phyloP scores from a whole-genome alignment of 2,888 invertebrate genomes.

The Chironomus tentans region DNA sequence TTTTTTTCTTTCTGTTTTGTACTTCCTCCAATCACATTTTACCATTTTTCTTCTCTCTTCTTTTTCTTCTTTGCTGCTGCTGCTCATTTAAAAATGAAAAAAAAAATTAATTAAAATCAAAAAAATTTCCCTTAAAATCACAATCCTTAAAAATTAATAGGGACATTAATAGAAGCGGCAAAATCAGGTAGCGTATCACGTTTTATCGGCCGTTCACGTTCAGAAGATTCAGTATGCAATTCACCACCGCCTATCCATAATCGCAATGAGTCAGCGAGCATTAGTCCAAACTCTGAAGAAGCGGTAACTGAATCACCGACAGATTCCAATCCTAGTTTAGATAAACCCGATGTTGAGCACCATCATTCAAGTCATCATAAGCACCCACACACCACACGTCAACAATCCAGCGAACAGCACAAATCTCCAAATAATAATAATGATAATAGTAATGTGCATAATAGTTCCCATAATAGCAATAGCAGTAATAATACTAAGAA shows the following conservation, averaged over 20 bases:
- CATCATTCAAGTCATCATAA: slow-evolving; percentile 29
- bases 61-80: not conserved
- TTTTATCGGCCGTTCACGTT: slow-evolving; percentile 67
- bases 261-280: slow-evolving; percentile 45
- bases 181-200: slow-evolving; percentile 70
- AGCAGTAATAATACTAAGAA: slow-evolving; percentile 13
- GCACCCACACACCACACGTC: slow-evolving; percentile 27
- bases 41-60: not conserved
- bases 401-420: not conserved
- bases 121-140: not conserved
- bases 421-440: not conserved
- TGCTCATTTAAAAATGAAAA: too few species aligned
- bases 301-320: slow-evolving; percentile 62
- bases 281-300: slow-evolving; percentile 55
- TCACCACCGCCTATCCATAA: slow-evolving; percentile 38
- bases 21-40: too few species aligned
- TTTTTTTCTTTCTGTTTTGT: too few species aligned
- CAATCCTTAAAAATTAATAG: slow-evolving; percentile 29
- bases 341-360: slow-evolving; percentile 27
- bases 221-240: slow-evolving; percentile 73
- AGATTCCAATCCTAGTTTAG: slow-evolving; percentile 57
- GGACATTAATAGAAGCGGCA: slow-evolving; percentile 76
- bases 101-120: too few species aligned
- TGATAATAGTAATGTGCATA: slow-evolving; percentile 20
- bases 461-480: slow-evolving; percentile 19